Evolutionary conservation across 2,113 vertebrate species (phyloP).

Genomic region (Lepus americanus): DNA sequence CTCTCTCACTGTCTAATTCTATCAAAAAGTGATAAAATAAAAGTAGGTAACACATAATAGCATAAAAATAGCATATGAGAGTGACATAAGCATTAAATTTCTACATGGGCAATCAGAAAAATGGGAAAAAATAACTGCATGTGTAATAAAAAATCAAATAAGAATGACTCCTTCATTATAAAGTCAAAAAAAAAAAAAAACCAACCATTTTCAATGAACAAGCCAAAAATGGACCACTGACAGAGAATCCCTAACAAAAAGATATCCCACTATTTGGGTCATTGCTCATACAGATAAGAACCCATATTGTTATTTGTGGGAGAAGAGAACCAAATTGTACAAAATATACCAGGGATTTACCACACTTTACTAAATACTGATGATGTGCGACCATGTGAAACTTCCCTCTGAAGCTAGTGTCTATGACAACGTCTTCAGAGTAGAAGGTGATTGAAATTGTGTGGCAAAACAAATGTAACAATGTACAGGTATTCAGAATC

Average conservation of each 20-base stretch:
- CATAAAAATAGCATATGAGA: neutral
- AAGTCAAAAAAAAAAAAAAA: neutral
- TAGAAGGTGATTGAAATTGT: conserved; percentile 2
- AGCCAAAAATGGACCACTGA: neutral
- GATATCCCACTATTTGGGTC: neutral
- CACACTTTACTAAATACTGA: conserved; percentile 41
- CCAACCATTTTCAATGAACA: neutral
- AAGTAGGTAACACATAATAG: neutral
- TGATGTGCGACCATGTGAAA: neutral
- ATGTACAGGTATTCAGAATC: neutral
- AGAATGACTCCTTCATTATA: neutral
- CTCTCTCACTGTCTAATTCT: too few species aligned
- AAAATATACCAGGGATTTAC: neutral
- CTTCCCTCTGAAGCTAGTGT: neutral
- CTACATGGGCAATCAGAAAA: neutral
- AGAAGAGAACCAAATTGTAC: neutral
- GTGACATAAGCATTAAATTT: neutral
- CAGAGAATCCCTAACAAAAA: neutral
- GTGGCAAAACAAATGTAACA: neutral
- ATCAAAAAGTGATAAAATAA: neutral
- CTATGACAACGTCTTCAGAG: neutral
- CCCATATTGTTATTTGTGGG: neutral
- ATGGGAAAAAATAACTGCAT: neutral
- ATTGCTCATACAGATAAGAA: neutral
- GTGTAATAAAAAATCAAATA: conserved; percentile 13